A percentile compares a stretch with the other conserved stretches of the same genome.
phyloP scores from a whole-genome alignment of 2,888 invertebrate species.

The Tenthredo amoena region DNA sequence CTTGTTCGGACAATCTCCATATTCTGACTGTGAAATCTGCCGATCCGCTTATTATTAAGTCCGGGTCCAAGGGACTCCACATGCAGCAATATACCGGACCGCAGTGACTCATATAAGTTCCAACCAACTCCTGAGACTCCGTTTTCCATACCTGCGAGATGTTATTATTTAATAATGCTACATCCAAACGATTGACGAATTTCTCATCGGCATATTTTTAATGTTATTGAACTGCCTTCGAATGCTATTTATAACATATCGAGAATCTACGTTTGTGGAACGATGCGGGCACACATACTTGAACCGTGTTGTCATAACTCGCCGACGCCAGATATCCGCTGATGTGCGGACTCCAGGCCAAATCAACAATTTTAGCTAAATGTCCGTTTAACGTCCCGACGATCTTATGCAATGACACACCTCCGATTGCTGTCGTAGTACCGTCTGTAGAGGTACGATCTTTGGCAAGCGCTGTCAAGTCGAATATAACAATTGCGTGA shows the following conservation, averaged over 20 bases:
- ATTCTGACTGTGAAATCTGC: conserved; percentile 84
- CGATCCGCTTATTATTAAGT: conserved; percentile 84
- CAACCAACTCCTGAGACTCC: conserved; percentile 79
- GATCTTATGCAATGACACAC: conserved; percentile 62
- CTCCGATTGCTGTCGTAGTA: conserved; percentile 55
- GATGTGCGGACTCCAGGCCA: conserved; percentile 86
- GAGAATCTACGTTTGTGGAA: neutral
- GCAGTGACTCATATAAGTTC: conserved; percentile 82
- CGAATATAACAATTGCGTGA: conserved; percentile 79
- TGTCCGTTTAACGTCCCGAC: conserved; percentile 80
- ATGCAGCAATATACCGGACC: conserved; percentile 81
- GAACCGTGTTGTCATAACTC: conserved; percentile 85
- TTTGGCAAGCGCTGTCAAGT: conserved; percentile 65
- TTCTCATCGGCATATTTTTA: neutral
- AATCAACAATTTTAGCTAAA: conserved; percentile 79
- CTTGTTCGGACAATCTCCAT: conserved; percentile 79
- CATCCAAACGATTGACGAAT: neutral
- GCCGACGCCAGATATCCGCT: conserved; percentile 84
- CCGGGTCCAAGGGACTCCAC: conserved; percentile 84
- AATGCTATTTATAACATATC: neutral
- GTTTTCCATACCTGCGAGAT: conserved; percentile 83
- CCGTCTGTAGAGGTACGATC: conserved; percentile 66
- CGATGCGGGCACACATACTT: conserved; percentile 80
- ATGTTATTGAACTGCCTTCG: too few species aligned
- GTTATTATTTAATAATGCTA: neutral